Conservation (phyloP, 2,113 vertebrate species). For the Daubentonia madagascariensis region DNA sequence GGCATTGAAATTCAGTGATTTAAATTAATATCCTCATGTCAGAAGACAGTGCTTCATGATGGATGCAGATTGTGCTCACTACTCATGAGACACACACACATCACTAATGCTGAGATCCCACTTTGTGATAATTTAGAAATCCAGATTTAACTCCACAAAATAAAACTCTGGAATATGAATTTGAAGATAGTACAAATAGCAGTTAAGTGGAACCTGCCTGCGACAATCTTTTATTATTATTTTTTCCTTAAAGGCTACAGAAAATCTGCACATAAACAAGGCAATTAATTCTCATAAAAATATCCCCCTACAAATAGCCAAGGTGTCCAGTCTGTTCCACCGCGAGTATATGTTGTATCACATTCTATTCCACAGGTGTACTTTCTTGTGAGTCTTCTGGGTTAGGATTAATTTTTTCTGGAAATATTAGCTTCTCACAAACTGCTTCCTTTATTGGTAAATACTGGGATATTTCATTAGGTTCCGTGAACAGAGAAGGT, state of each 20-base stretch:
- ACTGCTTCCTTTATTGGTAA: conserved; percentile 91
- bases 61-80: background rate
- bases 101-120: background rate
- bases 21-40: background rate
- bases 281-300: conserved; percentile 71
- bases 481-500: conserved; percentile 92
- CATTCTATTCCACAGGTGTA: conserved; percentile 72
- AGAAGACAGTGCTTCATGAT: background rate
- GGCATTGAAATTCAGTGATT: background rate
- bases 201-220: conserved; percentile 72
- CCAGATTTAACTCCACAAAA: conserved; percentile 34
- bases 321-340: conserved; percentile 47
- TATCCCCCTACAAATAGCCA: conserved; percentile 68
- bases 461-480: conserved; percentile 95
- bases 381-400: conserved; percentile 66
- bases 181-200: conserved; percentile 42
- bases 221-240: conserved; percentile 57
- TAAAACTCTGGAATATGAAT: conserved; percentile 59
- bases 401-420: conserved; percentile 78
- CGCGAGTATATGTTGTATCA: conserved; percentile 54
- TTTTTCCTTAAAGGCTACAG: conserved; percentile 78
- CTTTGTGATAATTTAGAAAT: background rate
- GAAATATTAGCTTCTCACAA: conserved; percentile 93
- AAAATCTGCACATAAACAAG: conserved; percentile 80
- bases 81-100: background rate